A percentile compares a stretch with the other conserved stretches of the same genome.
These are phyloP conservation scores for Macrostomum lignano DNA, from an alignment of 1,140 invertebrate species.

Conservation along the genomic window DNA sequence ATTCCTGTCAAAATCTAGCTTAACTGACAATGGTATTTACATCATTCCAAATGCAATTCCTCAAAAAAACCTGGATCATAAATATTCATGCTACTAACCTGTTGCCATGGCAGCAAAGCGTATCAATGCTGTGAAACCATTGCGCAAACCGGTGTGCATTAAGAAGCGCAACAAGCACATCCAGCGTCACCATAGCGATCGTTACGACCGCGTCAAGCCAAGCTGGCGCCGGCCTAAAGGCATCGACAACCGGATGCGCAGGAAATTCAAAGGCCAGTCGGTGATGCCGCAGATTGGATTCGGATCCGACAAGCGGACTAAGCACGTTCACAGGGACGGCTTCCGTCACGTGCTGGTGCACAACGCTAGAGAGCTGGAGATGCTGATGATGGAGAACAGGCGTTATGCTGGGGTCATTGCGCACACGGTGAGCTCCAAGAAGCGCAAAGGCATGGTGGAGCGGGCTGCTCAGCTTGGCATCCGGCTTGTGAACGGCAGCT, in stretches of 20 bases:
- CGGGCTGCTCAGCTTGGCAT: slow-evolving; percentile 77
- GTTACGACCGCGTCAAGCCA: slow-evolving; percentile 12
- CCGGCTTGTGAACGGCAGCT: slow-evolving; percentile 72
- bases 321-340: slow-evolving; percentile 80
- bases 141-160: slow-evolving; percentile 55
- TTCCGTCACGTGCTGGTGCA: slow-evolving; percentile 69
- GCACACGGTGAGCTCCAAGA: slow-evolving; percentile 76
- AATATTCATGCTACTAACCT: no score
- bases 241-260: slow-evolving; percentile 96
- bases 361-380: slow-evolving; percentile 75
- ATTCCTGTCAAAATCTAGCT: no score
- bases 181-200: slow-evolving; percentile 39
- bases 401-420: slow-evolving; percentile 89
- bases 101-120: no score
- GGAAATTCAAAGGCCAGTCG: slow-evolving; percentile 90
- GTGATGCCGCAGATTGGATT: slow-evolving; percentile 98
- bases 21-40: no score
- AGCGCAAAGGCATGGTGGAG: slow-evolving; percentile 75
- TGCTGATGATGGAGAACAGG: slow-evolving; percentile 91
- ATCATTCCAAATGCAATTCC: no score
- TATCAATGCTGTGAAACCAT: slow-evolving; percentile 12
- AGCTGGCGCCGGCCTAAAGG: slow-evolving; percentile 78
- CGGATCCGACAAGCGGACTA: slow-evolving; percentile 66
- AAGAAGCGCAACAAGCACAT: slow-evolving; percentile 89
- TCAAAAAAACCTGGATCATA: no score